Evolutionary conservation across 2,797 vertebrate genomes (phyloP), one percentile per base, ranked within the genome.

Genomic region (Poeciliopsis turneri): DNA sequence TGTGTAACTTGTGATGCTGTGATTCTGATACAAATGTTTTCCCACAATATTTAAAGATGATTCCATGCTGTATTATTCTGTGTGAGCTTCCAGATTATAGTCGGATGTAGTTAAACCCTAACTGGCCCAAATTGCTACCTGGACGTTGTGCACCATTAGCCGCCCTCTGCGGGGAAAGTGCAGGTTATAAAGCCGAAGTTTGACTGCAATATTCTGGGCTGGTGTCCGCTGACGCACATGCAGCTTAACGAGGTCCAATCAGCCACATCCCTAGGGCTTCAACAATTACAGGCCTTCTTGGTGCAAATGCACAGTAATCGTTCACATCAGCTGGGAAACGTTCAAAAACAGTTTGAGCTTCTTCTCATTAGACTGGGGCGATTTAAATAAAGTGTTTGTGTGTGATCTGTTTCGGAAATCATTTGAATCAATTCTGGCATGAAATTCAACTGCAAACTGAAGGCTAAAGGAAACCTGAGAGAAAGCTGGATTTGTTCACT

Each of bases 201-300:
- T n/a, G 66, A 77, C 88, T 82, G 73, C 59, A 85, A 86, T 71
- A 72, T 57, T 49, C 72, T 79, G 1, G 20, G 78, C 86, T 10
- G 79, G 75, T 2, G 75, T 78, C 73, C 23, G 47, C 74, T 92
- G 92, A 93, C 92, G 90, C 82, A 92, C 80, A 30, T 84, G 80
- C 8, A n/a, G 75, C 81, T 89, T 90, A 92, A 93, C 83, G 85
- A 87, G 87, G 46, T 84, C 82, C 86, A 88, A 90, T 90, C 89
- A 88, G 86, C 86, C 82, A 83, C 86, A 78, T 85, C 86, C 84
- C 78, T 57, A 0, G 83, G 83, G 57, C 82, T 84, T 18, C 9
- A 87, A 78, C 80, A 55, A 90, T 92, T 90, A 92, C 84, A 91
- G 87, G 81, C 84, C 85, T 87, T 81, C 82, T 78, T 4, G 72